Conservation (phyloP, 1,140 invertebrate genomes). For the Conus ventricosus region DNA sequence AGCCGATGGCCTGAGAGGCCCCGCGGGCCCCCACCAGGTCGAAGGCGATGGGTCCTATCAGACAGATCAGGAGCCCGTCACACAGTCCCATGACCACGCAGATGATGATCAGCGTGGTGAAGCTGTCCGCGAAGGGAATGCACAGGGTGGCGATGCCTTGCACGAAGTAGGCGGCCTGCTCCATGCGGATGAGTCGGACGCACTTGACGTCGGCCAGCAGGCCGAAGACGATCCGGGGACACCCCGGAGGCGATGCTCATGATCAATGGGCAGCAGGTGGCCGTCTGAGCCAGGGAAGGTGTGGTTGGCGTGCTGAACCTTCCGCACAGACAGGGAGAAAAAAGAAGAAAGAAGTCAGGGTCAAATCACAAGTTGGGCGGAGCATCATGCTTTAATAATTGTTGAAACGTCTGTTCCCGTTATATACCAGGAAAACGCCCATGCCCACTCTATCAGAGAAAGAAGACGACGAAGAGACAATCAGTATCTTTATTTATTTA, state of each 20-base stretch:
- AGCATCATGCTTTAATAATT: too few species aligned
- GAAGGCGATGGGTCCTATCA: constrained; percentile 94
- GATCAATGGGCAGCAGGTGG: not conserved
- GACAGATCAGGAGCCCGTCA: constrained; percentile 89
- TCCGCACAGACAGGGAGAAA: too few species aligned
- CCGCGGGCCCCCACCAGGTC: constrained; percentile 89
- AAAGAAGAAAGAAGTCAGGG: too few species aligned
- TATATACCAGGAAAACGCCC: too few species aligned
- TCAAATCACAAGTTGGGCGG: too few species aligned
- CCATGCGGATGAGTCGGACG: not conserved
- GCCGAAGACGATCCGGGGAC: not conserved
- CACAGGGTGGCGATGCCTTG: not conserved
- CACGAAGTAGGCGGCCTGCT: not conserved
- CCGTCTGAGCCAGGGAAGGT: not conserved
- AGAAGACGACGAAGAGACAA: too few species aligned
- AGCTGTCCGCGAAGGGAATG: constrained; percentile 80
- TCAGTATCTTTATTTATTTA: too few species aligned
- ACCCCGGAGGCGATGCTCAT: not conserved
- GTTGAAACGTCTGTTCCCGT: too few species aligned
- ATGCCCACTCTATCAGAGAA: too few species aligned
- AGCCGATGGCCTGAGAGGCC: constrained; percentile 93
- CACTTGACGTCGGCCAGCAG: not conserved
- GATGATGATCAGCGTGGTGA: constrained; percentile 82
- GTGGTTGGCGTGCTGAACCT: not conserved
- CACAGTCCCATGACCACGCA: constrained; percentile 89